Evolutionary conservation across 2,797 vertebrate species (phyloP).

Genomic region (Nannoperca obscura): DNA sequence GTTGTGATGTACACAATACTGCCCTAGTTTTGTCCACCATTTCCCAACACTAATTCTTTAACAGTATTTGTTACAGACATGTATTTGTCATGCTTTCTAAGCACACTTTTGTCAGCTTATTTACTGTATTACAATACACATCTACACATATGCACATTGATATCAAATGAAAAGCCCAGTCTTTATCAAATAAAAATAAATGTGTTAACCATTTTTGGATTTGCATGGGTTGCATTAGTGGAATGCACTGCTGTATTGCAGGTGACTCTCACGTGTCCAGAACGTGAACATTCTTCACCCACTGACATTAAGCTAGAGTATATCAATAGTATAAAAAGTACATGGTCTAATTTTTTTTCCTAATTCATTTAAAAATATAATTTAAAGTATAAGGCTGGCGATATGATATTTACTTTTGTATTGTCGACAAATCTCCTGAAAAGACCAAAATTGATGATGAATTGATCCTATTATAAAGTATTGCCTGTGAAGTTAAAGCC

Average conservation of each 20-base stretch:
- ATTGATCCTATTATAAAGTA: not conserved
- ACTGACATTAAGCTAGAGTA: not conserved
- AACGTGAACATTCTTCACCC: not conserved
- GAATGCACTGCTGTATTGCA: not conserved
- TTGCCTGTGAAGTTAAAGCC: not conserved
- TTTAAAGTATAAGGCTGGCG: not conserved
- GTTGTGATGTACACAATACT: not conserved
- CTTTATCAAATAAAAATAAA: no score
- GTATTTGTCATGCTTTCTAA: not conserved
- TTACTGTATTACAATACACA: not conserved
- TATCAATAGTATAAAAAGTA: not conserved
- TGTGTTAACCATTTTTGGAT: no score
- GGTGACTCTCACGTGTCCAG: not conserved
- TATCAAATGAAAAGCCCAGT: no score
- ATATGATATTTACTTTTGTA: not conserved
- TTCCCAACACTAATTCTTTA: not conserved
- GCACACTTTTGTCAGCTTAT: not conserved
- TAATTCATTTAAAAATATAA: not conserved
- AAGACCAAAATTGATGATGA: not conserved
- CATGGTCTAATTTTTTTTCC: no score
- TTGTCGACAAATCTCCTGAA: not conserved
- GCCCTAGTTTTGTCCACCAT: not conserved
- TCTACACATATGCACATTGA: not conserved
- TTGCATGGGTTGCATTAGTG: not conserved
- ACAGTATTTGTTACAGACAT: conserved; percentile 5